Base-by-base conservation (phyloP, 1,140 invertebrate genomes). In the Brevipalpus yothersi region DNA sequence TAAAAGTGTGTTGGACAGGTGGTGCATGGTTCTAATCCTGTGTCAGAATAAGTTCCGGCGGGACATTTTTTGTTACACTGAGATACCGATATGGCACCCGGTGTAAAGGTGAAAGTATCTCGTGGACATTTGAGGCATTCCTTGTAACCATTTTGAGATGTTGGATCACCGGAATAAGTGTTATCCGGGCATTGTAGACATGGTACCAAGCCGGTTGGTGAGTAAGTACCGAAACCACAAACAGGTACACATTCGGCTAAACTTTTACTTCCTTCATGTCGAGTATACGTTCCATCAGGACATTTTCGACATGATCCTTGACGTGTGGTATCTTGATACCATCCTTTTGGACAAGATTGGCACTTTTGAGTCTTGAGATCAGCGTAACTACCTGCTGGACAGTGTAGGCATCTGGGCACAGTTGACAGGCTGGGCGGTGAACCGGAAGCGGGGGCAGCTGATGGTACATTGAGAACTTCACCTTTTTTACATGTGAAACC, bases 181-280 rank as follows among this genome's bases (percentile, higher is more conserved):
- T 94, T 91, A 62, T 85, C 77, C 1, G 90, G 88, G 75, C 91
- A 96, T 70, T 94, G 87, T 53, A 94, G 73, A 68, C 91, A 96
- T 15, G 91, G 91, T 40, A 95, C 87, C 53, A 94, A 72, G 53
- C 91, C 91, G 53, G 86, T 92, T 39, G 86, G 86, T 2, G 88
- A 93, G 70, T 90, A 95, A 39, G 90, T 95, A 62, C 91, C 91
- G 69, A 84, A 92, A 10, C 91, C 91, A 69, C 91, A 96, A 41
- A 94, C 89, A 9, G 91, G 69, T 39, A 72, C 61, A 62, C 76
- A 76, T 10, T 72, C 67, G 41, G 64, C 60, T 0, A 66, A 58
- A n/a, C 59, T 67, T 62, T 75, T 73, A 41, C 67, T 72, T 59
- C 89, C 90, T 74, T 91, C 80, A 73, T 90, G 83, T 67, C 80